phyloP scores from a whole-genome alignment of 2,888 invertebrate genomes.

The Brachylomia viminalis region DNA sequence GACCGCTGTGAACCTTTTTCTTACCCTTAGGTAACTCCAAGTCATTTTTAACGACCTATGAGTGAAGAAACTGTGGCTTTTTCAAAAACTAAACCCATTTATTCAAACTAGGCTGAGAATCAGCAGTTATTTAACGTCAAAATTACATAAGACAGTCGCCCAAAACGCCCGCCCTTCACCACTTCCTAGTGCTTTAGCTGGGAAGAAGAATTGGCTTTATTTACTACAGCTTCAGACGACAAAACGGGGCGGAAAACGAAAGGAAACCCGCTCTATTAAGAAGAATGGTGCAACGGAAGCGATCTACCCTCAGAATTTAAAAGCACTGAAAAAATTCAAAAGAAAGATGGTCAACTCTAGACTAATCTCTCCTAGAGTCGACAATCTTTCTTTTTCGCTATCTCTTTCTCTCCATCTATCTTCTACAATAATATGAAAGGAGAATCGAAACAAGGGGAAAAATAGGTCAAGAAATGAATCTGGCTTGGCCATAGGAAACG shows the following conservation, averaged over 20 bases:
- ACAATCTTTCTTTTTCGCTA: too few species aligned
- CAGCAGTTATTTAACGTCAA: too few species aligned
- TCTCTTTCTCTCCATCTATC: too few species aligned
- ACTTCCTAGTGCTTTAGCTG: too few species aligned
- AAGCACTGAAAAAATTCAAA: not conserved
- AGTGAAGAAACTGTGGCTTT: not conserved
- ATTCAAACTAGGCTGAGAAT: too few species aligned
- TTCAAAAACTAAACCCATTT: too few species aligned
- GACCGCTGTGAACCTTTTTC: not conserved
- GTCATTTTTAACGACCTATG: not conserved
- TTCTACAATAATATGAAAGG: not conserved
- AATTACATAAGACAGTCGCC: too few species aligned
- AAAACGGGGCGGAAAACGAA: not conserved
- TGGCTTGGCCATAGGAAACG: not conserved
- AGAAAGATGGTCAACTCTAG: not conserved
- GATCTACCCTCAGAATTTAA: not conserved
- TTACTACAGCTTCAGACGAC: too few species aligned
- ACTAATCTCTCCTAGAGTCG: too few species aligned
- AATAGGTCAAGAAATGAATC: not conserved
- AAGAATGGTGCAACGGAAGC: not conserved
- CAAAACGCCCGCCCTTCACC: too few species aligned
- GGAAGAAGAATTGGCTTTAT: not conserved
- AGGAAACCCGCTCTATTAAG: not conserved
- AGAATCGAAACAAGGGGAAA: not conserved
- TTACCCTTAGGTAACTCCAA: too few species aligned